Base-by-base conservation (phyloP, 2,888 invertebrate genomes). In the Micropterix aruncella region DNA sequence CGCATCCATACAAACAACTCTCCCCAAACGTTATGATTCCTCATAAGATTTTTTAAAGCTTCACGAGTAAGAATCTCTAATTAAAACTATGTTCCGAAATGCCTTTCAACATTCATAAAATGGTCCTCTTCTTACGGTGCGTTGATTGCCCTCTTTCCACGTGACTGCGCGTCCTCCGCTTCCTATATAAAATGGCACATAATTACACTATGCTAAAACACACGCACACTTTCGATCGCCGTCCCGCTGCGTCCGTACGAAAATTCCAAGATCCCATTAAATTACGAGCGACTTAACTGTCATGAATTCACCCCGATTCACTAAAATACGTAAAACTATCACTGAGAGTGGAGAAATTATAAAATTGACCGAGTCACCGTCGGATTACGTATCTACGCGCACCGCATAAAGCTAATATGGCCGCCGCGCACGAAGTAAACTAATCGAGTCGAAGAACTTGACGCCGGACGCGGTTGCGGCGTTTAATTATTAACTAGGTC, bases 11-110 rank as follows among this genome's bases (percentile, higher is more conserved):
- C n/a, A n/a, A n/a, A n/a, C n/a, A n/a, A n/a, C n/a, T n/a, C n/a
- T n/a, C n/a, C n/a, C n/a, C n/a, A n/a, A n/a, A n/a, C n/a, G n/a
- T n/a, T n/a, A 27, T 12, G 12, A 27, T 27, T 27, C 27, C 27
- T 70, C 70, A 70, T 70, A 70, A 70, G 70, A 69, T 66, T 65
- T 69, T 63, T 70, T 70, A 70, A 70, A 70, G 70, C 70, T 70
- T 69, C 62, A 62, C 66, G 70, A 70, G 70, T 68, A 69, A 70
- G 36, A 36, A 12, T 7, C 12, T 12, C 27, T 27, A 27, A 27
- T 27, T 27, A 27, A 27, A 27, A 27, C 27, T 27, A 27, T 27
- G 27, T 27, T 27, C 12, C 12, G 12, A 27, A 27, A 5, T 27
- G 7, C 7, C 27, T 7, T 27, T 27, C 27, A 12, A 27, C 27